Evolutionary conservation across 2,797 vertebrate genomes (phyloP).

Genomic region (Tachyglossus aculeatus): DNA sequence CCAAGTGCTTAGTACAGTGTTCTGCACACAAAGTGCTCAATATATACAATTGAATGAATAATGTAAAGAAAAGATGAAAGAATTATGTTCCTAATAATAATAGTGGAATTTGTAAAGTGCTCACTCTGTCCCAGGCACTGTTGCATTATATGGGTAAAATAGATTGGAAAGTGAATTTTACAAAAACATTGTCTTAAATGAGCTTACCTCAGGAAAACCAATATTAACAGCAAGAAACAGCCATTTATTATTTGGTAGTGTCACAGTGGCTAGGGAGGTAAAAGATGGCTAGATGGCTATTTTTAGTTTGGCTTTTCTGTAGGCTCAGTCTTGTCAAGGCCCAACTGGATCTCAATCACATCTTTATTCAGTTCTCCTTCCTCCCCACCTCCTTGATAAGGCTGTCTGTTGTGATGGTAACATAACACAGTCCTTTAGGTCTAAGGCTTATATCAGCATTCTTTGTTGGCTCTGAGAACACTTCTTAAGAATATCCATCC

Average conservation of each 20-base stretch:
- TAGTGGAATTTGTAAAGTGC: too few species aligned
- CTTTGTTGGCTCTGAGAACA: background rate
- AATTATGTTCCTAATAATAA: too few species aligned
- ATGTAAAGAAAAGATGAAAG: too few species aligned
- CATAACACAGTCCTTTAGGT: accelerated
- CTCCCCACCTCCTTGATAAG: background rate
- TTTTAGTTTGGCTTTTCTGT: background rate
- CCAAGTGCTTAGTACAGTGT: too few species aligned
- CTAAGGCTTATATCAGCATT: background rate
- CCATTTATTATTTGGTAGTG: background rate
- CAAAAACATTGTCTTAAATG: too few species aligned
- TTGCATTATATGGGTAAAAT: too few species aligned
- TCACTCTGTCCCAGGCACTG: too few species aligned
- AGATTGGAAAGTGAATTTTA: too few species aligned
- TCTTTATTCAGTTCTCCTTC: background rate
- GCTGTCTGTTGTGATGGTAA: background rate
- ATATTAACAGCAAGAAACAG: background rate
- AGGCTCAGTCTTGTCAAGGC: background rate
- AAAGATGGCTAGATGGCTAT: background rate
- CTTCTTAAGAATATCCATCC: slow-evolving; percentile 2
- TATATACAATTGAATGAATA: too few species aligned
- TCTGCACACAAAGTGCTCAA: too few species aligned
- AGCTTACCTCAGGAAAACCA: background rate
- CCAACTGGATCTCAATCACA: background rate
- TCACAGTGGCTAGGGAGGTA: background rate